Base-by-base conservation (phyloP, 2,113 vertebrate species). In the Xiphorhynchus elegans region DNA sequence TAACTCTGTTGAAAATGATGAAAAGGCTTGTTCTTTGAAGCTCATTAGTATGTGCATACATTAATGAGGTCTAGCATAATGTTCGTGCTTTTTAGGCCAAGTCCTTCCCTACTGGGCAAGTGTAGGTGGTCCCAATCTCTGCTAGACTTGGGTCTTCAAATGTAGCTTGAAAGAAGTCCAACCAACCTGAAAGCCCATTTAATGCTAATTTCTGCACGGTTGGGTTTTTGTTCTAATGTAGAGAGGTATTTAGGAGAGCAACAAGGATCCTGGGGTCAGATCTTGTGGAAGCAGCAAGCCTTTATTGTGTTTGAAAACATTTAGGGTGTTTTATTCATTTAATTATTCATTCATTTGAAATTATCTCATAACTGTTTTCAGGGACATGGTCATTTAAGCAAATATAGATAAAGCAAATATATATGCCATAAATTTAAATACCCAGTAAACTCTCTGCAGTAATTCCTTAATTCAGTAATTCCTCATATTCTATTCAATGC, bases 381-480 rank as follows among this genome's bases (percentile, higher is more conserved):
- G 89, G 79, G 93, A 89, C 97, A 97, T 97, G 97, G 92, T 93
- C 89, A 87, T 91, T 97, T 97, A 95, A 95, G 95, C 95, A 97
- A 97, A 97, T 94, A 97, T 96, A 93, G 97, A 84, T 90, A 95
- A 97, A 96, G 94, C 90, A 96, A 98, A 95, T 69, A 80, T 40
- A 18, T 70, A 94, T 97, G 91, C 87, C 73, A 82, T 68, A 28
- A 90, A 95, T 93, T 95, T 63, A 79, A 96, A 97, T 96, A 96
- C 70, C 53, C 78, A 81, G 35, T 87, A 91, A 97, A 97, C 66
- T 95, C 80, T 94, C 70, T 89, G 94, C 93, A 96, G 95, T 97
- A 95, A 97, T 97, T 97, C 94, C 88, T 95, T 89, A 95, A 96
- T 97, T 96, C 97, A 95, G 89, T 98, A 98, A 98, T 98, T 97